Evolutionary conservation across 2,888 invertebrate genomes (phyloP).

Genomic region (Philonicus albiceps): DNA sequence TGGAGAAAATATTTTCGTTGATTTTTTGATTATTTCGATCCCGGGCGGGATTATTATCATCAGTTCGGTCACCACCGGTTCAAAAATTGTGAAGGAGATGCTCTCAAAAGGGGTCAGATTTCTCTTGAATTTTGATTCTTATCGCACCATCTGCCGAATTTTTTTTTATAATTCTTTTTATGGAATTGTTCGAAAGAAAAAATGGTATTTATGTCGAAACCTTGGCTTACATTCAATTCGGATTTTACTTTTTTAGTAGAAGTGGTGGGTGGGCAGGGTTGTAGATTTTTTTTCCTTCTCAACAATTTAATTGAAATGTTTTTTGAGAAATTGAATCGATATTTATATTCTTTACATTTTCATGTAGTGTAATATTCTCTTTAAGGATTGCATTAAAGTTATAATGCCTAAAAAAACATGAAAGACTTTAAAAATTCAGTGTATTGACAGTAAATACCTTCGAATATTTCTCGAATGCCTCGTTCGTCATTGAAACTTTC

Average conservation of each 20-base stretch:
- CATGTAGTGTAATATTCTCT: not conserved
- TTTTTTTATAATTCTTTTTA: not conserved
- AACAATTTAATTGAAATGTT: not conserved
- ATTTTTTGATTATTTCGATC: constrained; percentile 29
- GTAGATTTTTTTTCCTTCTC: not conserved
- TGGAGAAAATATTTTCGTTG: constrained; percentile 31
- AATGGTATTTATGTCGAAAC: not conserved
- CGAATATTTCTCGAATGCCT: no score
- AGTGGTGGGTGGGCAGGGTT: not conserved
- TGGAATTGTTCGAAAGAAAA: not conserved
- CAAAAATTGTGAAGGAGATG: not conserved
- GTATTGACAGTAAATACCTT: no score
- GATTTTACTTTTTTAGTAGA: not conserved
- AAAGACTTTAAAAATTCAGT: no score
- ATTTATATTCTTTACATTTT: not conserved
- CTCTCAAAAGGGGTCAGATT: constrained; percentile 21
- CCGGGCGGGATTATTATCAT: constrained; percentile 19
- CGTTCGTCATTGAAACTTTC: no score
- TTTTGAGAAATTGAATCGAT: not conserved
- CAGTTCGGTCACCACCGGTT: not conserved
- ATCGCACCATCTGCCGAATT: constrained; percentile 24
- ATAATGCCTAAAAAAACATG: no score
- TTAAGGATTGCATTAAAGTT: not conserved
- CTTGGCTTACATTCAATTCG: not conserved
- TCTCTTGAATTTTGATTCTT: constrained; percentile 22